phyloP scores from a whole-genome alignment of 2,113 vertebrate genomes.

The Equus przewalskii region DNA sequence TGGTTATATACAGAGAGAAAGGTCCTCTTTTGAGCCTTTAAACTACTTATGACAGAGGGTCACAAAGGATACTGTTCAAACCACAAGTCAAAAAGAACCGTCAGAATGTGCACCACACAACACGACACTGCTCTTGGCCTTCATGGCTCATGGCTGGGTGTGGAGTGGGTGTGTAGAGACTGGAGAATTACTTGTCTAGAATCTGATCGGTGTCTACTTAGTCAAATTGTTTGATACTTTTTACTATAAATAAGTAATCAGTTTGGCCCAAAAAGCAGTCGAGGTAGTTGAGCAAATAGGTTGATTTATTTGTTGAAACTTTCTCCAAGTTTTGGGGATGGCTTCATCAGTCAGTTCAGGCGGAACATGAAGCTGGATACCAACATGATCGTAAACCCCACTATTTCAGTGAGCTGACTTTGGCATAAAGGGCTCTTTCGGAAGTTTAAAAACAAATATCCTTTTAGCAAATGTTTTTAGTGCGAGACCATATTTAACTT shows the following conservation, averaged over 20 bases:
- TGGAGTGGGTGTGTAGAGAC: neutral
- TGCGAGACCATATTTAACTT: neutral
- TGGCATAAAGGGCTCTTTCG: neutral
- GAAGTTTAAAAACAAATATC: neutral
- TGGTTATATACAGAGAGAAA: neutral
- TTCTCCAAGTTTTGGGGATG: neutral
- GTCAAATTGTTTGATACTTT: neutral
- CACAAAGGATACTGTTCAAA: constrained; percentile 8
- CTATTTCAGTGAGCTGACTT: neutral
- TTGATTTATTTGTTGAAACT: neutral
- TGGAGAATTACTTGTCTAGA: neutral
- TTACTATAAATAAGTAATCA: neutral
- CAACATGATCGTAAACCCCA: neutral
- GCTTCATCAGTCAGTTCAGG: neutral
- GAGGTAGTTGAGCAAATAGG: neutral
- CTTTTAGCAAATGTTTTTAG: neutral
- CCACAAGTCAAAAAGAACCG: neutral
- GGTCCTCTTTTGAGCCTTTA: constrained; percentile 36
- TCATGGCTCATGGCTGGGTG: no score
- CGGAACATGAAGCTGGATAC: neutral
- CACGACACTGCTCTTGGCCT: neutral
- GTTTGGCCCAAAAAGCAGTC: neutral
- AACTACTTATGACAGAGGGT: neutral
- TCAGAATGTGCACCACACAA: neutral
- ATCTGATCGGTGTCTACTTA: constrained; percentile 6